Evolutionary conservation across 1,140 invertebrate species (phyloP).

Genomic region (Orius insidiosus): DNA sequence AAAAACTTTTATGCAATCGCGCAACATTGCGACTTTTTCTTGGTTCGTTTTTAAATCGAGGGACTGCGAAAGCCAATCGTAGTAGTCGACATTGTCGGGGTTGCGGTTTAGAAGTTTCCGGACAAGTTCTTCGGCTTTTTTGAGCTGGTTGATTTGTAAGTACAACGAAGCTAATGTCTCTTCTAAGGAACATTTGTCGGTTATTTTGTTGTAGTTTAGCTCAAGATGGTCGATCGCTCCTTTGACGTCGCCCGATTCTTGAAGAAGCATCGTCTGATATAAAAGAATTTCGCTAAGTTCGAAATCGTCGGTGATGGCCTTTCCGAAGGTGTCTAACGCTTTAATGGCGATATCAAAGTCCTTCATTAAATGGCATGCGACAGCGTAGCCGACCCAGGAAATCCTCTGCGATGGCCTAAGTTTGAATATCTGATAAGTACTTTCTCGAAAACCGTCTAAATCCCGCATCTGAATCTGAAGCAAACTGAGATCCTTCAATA

Average conservation of each 20-base stretch:
- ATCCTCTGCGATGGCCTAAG: conserved; percentile 71
- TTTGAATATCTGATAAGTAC: conserved; percentile 16
- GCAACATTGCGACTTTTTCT: conserved; percentile 63
- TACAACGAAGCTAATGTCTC: conserved; percentile 59
- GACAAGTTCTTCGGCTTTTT: conserved; percentile 68
- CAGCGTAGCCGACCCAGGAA: conserved; percentile 77
- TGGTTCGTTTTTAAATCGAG: conserved; percentile 47
- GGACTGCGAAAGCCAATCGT: conserved; percentile 70
- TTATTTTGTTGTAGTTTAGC: conserved; percentile 72
- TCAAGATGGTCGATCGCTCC: conserved; percentile 77
- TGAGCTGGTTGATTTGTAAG: conserved; percentile 40
- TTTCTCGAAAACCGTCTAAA: conserved; percentile 90
- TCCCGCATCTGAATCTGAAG: conserved; percentile 99
- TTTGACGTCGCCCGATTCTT: conserved; percentile 63
- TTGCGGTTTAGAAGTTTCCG: conserved; percentile 75
- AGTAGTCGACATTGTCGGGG: conserved; percentile 89
- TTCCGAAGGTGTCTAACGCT: conserved; percentile 87
- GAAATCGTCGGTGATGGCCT: conserved; percentile 73
- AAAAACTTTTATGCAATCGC: conserved; percentile 54
- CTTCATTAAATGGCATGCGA: conserved; percentile 90
- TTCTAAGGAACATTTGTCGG: conserved; percentile 80
- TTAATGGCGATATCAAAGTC: conserved; percentile 94
- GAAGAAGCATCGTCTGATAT: conserved; percentile 91
- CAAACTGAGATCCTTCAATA: conserved; percentile 87
- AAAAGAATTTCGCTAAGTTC: conserved; percentile 91